Base-by-base conservation (phyloP, 2,113 vertebrate genomes). In the Elaphurus davidianus region DNA sequence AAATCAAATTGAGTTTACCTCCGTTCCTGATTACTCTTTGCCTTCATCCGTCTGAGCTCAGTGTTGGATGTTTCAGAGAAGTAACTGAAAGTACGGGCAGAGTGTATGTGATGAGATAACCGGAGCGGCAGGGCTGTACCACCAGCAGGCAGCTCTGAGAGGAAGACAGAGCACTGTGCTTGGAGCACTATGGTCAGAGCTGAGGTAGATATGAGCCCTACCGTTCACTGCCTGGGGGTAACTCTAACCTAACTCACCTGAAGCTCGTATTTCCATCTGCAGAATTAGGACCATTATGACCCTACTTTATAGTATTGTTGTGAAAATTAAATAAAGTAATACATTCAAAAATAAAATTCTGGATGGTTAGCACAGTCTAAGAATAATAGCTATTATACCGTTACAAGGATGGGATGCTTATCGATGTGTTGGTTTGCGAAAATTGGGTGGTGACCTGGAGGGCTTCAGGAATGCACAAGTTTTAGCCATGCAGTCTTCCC, bases 181-280 rank as follows among this genome's bases (percentile, higher is more conserved):
- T 0, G 40, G 57, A 94, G 10, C 23, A 12, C 47, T 50, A 3
- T 3, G 47, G 10, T 83, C 16, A 25, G 28, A 6, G 14, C 28
- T 21, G 4, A 64, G 2, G 23, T 21, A 0, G 9, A 2, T 54
- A 5, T 9, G 2, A 60, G 2, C 4, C 1, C n/a, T 19, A 40
- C 7, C 0, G 17, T 40, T 54, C 54, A 11, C 15, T 50, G 14
- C 5, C 3, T 33, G n/a, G 19, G 19, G 4, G 15, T 50, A 19
- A 59, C 90, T 25, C 16, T 60, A 9, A 33, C 4, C 21, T 45
- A 78, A 67, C 6, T 55, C 27, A 3, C 13, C 27, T 86, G 30
- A 59, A 11, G 14, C 4, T 81, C 8, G 1, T 86, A 19, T 86
- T 67, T 45, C 54, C 50, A 87, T 78, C 28, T 54, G 2, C 47